phyloP scores from a whole-genome alignment of 2,797 vertebrate species.

The Halcyon chelicuti region DNA sequence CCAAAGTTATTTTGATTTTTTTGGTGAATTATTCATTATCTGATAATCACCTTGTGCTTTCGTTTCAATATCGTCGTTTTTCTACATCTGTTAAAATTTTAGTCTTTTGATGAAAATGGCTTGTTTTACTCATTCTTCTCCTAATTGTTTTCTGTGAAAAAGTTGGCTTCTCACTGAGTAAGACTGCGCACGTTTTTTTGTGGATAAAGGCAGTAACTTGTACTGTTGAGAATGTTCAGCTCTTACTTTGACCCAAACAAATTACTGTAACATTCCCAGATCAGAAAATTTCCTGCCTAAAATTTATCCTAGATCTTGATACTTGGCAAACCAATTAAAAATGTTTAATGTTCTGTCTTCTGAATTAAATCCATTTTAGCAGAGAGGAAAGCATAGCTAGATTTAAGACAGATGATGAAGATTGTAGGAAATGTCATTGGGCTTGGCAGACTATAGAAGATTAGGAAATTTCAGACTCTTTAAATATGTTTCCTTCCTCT shows the following conservation, averaged over 20 bases:
- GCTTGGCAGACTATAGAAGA: not conserved
- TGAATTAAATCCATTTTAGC: not conserved
- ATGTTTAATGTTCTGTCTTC: not conserved
- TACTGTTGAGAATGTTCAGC: not conserved
- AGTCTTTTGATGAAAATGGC: not conserved
- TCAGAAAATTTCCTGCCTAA: not conserved
- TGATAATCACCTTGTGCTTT: not conserved
- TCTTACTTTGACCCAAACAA: not conserved
- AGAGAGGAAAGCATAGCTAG: not conserved
- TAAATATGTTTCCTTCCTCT: conserved; percentile 19
- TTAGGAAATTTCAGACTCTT: not conserved
- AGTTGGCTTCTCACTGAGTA: not conserved
- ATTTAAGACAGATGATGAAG: not conserved
- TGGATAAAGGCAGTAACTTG: not conserved
- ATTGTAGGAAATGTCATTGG: not conserved
- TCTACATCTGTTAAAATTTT: not conserved
- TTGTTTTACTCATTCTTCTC: not conserved
- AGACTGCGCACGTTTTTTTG: not conserved
- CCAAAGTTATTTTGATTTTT: not conserved
- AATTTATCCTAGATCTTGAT: not conserved
- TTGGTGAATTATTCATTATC: not conserved
- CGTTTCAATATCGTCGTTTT: not conserved
- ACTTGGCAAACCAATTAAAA: not conserved
- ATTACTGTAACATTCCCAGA: not conserved
- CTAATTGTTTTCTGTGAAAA: not conserved